A percentile compares a stretch with the other conserved stretches of the same genome.
Evolutionary conservation across 1,140 invertebrate species (phyloP).

Genomic region (Drosophila punjabiensis): DNA sequence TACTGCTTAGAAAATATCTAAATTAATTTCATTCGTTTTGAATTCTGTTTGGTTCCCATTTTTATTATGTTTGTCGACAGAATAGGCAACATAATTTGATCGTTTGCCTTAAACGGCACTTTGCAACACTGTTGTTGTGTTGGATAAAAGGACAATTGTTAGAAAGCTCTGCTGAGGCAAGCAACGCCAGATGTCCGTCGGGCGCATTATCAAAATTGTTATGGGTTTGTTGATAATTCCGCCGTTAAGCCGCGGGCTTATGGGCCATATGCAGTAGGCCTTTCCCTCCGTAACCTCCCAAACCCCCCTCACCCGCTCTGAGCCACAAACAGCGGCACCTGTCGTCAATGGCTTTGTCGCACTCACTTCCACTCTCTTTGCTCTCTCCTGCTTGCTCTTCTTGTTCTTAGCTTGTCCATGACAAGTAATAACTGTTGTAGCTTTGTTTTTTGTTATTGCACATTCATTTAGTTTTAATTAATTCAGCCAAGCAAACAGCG

Average conservation of each 20-base stretch:
- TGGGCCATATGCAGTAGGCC: conserved; percentile 16
- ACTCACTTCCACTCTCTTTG: conserved; percentile 1
- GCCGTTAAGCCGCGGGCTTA: conserved; percentile 1
- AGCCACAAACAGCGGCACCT: conserved; percentile 5
- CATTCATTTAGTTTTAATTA: conserved; percentile 79
- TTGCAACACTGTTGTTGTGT: neutral
- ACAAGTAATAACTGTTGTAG: conserved; percentile 61
- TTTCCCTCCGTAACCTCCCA: neutral
- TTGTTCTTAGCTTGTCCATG: conserved; percentile 42
- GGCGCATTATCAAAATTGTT: conserved; percentile 17
- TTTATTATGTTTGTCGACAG: too few relatives aligned
- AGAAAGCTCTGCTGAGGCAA: neutral
- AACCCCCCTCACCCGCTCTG: too few relatives aligned
- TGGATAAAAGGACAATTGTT: neutral
- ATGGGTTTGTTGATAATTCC: conserved; percentile 18
- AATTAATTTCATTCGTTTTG: too few relatives aligned
- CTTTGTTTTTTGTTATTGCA: conserved; percentile 55
- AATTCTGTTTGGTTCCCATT: too few relatives aligned
- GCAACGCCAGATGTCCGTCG: neutral
- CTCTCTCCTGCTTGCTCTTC: conserved; percentile 9
- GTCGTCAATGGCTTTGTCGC: conserved; percentile 22
- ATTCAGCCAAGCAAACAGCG: conserved; percentile 64
- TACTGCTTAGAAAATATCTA: too few relatives aligned
- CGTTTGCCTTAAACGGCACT: neutral
- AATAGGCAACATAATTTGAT: too few relatives aligned